Evolutionary conservation across 2,113 vertebrate genomes (phyloP).

Genomic region (Callaeas wilsoni): DNA sequence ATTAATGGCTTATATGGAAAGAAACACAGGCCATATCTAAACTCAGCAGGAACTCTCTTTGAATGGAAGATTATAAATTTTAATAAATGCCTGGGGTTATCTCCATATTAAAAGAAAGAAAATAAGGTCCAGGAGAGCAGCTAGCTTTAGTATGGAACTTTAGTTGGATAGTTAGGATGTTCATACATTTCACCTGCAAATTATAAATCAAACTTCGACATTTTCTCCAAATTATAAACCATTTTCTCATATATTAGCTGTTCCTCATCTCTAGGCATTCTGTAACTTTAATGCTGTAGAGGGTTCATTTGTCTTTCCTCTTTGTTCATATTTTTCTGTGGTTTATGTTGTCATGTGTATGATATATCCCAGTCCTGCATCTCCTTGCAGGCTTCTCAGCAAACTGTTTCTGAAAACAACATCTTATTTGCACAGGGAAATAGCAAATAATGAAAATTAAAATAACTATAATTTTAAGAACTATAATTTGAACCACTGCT

Average conservation of each 20-base stretch:
- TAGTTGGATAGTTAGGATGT: neutral
- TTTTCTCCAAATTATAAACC: neutral
- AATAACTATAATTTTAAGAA: neutral
- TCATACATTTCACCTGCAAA: neutral
- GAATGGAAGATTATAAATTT: neutral
- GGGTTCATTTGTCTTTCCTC: neutral
- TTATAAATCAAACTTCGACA: neutral
- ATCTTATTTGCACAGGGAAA: neutral
- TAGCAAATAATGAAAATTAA: slow-evolving; percentile 5
- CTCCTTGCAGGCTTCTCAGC: neutral
- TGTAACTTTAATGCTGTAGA: neutral
- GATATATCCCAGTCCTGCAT: neutral
- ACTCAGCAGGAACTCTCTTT: neutral
- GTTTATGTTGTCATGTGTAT: neutral
- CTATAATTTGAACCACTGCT: neutral
- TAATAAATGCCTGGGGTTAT: neutral
- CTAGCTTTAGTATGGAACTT: neutral
- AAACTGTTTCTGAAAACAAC: neutral
- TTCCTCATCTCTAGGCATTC: neutral
- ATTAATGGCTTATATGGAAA: neutral
- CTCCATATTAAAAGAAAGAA: neutral
- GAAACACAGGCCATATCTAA: neutral
- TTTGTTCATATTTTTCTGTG: neutral
- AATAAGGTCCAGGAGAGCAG: neutral
- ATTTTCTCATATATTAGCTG: neutral